Conservation (phyloP, 2,113 vertebrate species). For the Hoplias malabaricus region DNA sequence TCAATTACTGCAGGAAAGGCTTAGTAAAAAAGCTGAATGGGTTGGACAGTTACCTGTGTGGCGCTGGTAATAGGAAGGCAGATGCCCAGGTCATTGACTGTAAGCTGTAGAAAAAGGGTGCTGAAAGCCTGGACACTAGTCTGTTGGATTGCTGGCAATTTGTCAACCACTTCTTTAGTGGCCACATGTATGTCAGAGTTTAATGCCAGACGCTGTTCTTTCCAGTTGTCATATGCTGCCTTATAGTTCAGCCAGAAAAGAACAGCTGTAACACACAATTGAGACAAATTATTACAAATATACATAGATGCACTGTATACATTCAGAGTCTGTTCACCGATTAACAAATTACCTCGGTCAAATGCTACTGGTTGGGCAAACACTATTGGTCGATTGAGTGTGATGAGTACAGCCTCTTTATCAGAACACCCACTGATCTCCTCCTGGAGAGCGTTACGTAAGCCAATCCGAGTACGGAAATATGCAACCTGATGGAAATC, state of each 20-base stretch:
- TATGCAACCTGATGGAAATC: constrained; percentile 99
- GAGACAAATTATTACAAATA: not conserved
- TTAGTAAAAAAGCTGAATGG: not conserved
- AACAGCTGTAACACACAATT: constrained; percentile 79
- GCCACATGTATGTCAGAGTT: constrained; percentile 98
- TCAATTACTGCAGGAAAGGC: not conserved
- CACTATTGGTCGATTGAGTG: constrained; percentile 93
- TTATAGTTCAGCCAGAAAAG: constrained; percentile 99
- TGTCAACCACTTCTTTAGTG: constrained; percentile 97
- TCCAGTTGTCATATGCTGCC: constrained; percentile 98
- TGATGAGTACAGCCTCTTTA: constrained; percentile 96
- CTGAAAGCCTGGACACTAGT: constrained; percentile 96
- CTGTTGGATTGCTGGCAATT: constrained; percentile 95
- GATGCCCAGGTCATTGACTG: constrained; percentile 95
- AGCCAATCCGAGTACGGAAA: constrained; percentile 94
- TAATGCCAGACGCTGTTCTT: constrained; percentile 93
- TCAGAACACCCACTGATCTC: constrained; percentile 95
- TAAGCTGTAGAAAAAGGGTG: constrained; percentile 96
- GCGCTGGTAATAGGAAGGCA: constrained; percentile 92
- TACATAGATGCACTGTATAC: no score
- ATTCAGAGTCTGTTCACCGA: not conserved
- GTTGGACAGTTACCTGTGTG: constrained; percentile 78
- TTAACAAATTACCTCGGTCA: constrained; percentile 86
- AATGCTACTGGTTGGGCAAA: constrained; percentile 98
- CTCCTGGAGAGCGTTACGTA: constrained; percentile 93